These are phyloP conservation scores for Crenichthys baileyi DNA, from an alignment of 2,797 vertebrate genomes.

Conservation along the genomic window DNA sequence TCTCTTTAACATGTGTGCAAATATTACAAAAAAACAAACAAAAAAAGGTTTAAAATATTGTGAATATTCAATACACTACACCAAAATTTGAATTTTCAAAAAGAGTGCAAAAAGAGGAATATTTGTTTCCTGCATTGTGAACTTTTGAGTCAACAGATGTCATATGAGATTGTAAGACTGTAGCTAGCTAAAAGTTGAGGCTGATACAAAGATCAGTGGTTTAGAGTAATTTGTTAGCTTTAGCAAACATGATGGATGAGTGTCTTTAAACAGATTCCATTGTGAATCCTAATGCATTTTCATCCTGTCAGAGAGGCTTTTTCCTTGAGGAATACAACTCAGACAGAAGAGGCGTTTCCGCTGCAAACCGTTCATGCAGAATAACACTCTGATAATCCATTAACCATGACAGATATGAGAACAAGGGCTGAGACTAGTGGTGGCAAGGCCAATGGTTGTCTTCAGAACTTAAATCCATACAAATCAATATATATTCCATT, in stretches of 20 bases:
- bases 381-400: no score
- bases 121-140: background rate
- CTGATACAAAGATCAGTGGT: background rate
- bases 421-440: background rate
- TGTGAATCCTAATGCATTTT: background rate
- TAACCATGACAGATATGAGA: no score
- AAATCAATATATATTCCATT: background rate
- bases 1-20: background rate
- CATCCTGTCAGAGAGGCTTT: background rate
- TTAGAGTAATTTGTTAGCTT: background rate
- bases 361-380: background rate
- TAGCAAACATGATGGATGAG: background rate
- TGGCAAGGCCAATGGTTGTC: background rate
- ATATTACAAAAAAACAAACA: no score
- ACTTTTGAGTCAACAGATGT: background rate
- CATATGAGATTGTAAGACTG: background rate
- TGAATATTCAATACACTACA: no score
- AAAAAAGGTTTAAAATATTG: background rate
- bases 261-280: background rate
- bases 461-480: no score
- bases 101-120: no score
- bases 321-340: background rate
- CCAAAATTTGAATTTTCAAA: no score
- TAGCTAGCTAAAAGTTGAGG: background rate
- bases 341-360: background rate